Evolutionary conservation across 2,888 invertebrate species (phyloP).

Genomic region (Antitype chi): DNA sequence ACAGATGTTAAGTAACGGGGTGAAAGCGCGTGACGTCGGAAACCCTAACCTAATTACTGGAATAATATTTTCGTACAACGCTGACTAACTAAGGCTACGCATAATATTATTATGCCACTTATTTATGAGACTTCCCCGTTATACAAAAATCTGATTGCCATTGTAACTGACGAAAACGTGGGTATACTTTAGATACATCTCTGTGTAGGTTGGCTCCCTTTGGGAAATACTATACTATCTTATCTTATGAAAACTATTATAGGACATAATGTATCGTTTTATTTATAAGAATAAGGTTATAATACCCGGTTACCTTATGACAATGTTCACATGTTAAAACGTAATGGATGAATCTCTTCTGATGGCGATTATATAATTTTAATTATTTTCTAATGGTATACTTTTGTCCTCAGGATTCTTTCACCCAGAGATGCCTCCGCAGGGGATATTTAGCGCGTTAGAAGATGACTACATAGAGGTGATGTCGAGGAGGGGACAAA

Average conservation of each 20-base stretch:
- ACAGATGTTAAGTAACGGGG: slow-evolving; percentile 17
- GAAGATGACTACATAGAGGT: slow-evolving; percentile 86
- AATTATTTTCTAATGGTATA: neutral
- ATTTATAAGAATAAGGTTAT: too few relatives aligned
- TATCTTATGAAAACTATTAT: neutral
- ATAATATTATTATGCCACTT: neutral
- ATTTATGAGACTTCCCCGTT: slow-evolving; percentile 10
- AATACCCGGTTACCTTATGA: too few relatives aligned
- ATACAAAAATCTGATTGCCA: neutral
- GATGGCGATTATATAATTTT: neutral
- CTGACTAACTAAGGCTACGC: neutral
- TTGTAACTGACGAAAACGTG: neutral
- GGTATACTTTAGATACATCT: neutral
- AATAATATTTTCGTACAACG: slow-evolving; percentile 34
- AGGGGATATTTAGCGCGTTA: slow-evolving; percentile 79
- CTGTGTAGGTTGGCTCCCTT: neutral
- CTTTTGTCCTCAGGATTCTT: slow-evolving; percentile 73
- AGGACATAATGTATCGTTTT: neutral
- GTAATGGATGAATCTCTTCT: neutral
- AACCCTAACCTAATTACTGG: slow-evolving; percentile 35
- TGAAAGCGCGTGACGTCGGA: slow-evolving; percentile 29
- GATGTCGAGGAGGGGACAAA: slow-evolving; percentile 87
- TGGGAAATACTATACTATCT: neutral
- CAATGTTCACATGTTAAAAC: neutral
- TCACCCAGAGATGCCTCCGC: slow-evolving; percentile 82